These are phyloP conservation scores for Omphaloscelis lunosa DNA, from an alignment of 2,888 invertebrate genomes.

Conservation along the genomic window DNA sequence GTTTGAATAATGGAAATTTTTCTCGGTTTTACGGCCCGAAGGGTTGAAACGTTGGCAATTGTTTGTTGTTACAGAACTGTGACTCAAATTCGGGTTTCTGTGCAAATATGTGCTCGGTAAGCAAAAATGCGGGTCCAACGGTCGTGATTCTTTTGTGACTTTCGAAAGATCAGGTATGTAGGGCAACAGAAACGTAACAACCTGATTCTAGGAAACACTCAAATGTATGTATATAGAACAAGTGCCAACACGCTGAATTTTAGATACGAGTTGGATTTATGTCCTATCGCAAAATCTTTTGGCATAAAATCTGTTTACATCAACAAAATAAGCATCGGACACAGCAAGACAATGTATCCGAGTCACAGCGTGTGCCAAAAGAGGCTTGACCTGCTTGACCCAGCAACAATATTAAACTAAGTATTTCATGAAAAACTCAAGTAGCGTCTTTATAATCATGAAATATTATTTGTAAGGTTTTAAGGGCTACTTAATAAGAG, in stretches of 20 bases:
- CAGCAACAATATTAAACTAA: slow-evolving; percentile 7
- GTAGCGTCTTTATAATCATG: slow-evolving; percentile 12
- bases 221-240: slow-evolving; percentile 21
- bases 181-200: not conserved
- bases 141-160: slow-evolving; percentile 56
- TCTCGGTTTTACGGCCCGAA: slow-evolving; percentile 57
- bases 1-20: slow-evolving; percentile 66
- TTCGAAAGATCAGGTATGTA: slow-evolving; percentile 54
- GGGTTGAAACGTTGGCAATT: slow-evolving; percentile 58
- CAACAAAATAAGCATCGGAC: slow-evolving; percentile 32
- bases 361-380: slow-evolving; percentile 35
- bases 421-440: slow-evolving; percentile 2
- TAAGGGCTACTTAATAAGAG: slow-evolving; percentile 32
- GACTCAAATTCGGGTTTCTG: slow-evolving; percentile 55
- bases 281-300: slow-evolving; percentile 33
- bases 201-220: slow-evolving; percentile 19
- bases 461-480: slow-evolving; percentile 13
- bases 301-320: slow-evolving; percentile 51
- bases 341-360: slow-evolving; percentile 14
- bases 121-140: slow-evolving; percentile 51
- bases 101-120: slow-evolving; percentile 57
- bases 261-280: slow-evolving; percentile 4
- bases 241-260: slow-evolving; percentile 21
- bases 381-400: slow-evolving; percentile 20
- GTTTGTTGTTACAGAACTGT: slow-evolving; percentile 62